Evolutionary conservation across 1,140 invertebrate genomes (phyloP), one percentile per base, ranked within the genome.

Genomic region (Druon quercuslanigerum): DNA sequence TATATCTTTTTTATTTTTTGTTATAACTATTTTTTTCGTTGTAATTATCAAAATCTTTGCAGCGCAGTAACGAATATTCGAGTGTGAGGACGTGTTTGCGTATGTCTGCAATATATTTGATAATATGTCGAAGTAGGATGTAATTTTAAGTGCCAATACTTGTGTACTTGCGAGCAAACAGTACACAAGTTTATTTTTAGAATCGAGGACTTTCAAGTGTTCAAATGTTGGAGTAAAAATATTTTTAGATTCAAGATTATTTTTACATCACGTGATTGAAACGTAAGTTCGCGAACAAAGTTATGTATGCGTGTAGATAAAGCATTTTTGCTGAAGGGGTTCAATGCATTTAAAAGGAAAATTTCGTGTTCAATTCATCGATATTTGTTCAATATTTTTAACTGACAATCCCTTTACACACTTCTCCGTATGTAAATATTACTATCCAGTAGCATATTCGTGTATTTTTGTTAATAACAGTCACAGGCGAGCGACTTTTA

Each of bases 111-210:
- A 66, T 66, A 66, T 13, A 40, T 66, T 66, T 66, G 13, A 40
- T 40, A 66, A 66, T 66, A 25, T n/a, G 60, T 66, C 60, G 33
- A 40, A 66, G 33, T 66, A 66, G 60, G 40, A 40, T 66, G 40
- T 66, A 66, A 66, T 66, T n/a, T 66, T 66, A 66, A 66, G 60
- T 66, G 60, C 60, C 60, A 66, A 66, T 66, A 66, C 60, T 66
- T 66, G 60, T 66, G 57, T 14, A 60, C 13, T 20, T 60, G 25
- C 46, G 8, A 40, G n/a, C n/a, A 40, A 12, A 33, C 40, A 16
- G 25, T 16, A 40, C 16, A 66, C 60, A n/a, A 40, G 60, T 46
- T 66, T 66, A 66, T n/a, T 66, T 60, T 6, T 60, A 40, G 20
- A 40, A 33, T 66, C 14, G 13, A 16, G 16, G 60, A 56, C n/a